Percentiles rank a stretch among this genome's conserved stretches.
Evolutionary conservation across 2,113 vertebrate species (phyloP).

Genomic region (Danionella cerebrum): DNA sequence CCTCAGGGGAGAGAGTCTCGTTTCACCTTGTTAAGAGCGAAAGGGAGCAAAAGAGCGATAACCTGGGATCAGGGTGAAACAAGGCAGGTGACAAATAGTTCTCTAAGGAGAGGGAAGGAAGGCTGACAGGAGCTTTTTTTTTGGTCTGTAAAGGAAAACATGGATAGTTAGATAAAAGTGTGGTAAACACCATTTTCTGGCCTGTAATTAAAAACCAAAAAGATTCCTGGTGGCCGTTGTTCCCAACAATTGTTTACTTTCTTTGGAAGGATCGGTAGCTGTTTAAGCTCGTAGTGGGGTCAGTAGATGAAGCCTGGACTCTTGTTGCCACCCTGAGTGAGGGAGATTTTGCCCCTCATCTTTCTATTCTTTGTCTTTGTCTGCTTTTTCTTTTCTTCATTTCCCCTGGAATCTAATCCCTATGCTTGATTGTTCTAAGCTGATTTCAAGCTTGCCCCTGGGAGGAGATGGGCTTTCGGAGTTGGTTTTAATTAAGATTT

Average conservation of each 20-base stretch:
- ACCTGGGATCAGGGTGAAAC: constrained; percentile 13
- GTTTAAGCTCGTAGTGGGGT: constrained; percentile 70
- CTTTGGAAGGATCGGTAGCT: constrained; percentile 59
- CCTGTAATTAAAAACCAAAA: constrained; percentile 75
- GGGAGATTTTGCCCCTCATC: constrained; percentile 22
- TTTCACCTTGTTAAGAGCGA: constrained; percentile 48
- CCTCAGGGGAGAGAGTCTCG: constrained; percentile 40
- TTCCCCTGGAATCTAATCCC: constrained; percentile 65
- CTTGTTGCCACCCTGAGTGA: constrained; percentile 38
- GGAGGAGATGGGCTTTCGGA: constrained; percentile 48
- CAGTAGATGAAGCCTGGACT: constrained; percentile 62
- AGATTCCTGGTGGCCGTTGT: constrained; percentile 67
- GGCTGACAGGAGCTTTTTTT: constrained; percentile 32
- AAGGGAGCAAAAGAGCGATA: constrained; percentile 30
- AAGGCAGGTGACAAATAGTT: constrained; percentile 47
- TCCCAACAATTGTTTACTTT: constrained; percentile 63
- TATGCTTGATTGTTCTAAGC: constrained; percentile 73
- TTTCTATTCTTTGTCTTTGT: constrained; percentile 29
- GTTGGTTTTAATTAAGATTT: constrained; percentile 73
- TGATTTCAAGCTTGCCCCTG: constrained; percentile 62
- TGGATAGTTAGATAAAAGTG: neutral
- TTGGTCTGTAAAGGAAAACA: neutral
- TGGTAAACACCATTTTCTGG: constrained; percentile 55
- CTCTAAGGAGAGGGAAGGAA: constrained; percentile 46
- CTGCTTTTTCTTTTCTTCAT: constrained; percentile 45